phyloP scores from a whole-genome alignment of 1,140 invertebrate species.

The Zaprionus inermis region DNA sequence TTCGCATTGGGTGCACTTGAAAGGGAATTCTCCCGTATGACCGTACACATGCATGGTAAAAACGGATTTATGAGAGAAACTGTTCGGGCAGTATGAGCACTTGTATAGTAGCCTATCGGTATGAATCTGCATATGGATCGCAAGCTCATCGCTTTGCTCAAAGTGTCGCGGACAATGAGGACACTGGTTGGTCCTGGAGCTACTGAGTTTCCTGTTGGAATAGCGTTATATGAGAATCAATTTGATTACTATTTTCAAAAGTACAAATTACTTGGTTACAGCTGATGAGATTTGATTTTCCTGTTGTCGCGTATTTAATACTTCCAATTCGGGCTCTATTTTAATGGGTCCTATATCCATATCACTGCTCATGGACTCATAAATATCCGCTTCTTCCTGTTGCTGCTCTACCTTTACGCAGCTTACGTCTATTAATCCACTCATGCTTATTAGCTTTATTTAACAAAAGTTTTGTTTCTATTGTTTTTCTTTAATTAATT shows the following conservation, averaged over 20 bases:
- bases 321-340: slow-evolving; percentile 4
- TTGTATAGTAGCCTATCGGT: slow-evolving; percentile 24
- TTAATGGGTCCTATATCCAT: slow-evolving; percentile 33
- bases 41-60: slow-evolving; percentile 24
- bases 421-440: slow-evolving; percentile 1
- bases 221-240: not conserved
- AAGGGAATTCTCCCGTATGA: slow-evolving; percentile 24
- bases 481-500: too few relatives aligned
- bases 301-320: not conserved
- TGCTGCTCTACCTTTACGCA: slow-evolving; percentile 13
- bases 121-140: slow-evolving; percentile 29
- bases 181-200: slow-evolving; percentile 9
- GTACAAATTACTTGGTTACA: not conserved
- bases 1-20: slow-evolving; percentile 10
- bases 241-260: not conserved
- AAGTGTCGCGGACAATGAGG: slow-evolving; percentile 28
- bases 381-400: not conserved
- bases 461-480: too few relatives aligned
- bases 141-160: slow-evolving; percentile 9
- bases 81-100: slow-evolving; percentile 28
- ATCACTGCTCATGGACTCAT: not conserved
- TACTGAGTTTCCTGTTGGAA: not conserved
- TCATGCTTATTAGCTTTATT: not conserved
- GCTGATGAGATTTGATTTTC: not conserved
- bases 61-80: slow-evolving; percentile 29